Conservation (phyloP, 2,797 vertebrate species). For the Scolopax bukidnonensis region DNA sequence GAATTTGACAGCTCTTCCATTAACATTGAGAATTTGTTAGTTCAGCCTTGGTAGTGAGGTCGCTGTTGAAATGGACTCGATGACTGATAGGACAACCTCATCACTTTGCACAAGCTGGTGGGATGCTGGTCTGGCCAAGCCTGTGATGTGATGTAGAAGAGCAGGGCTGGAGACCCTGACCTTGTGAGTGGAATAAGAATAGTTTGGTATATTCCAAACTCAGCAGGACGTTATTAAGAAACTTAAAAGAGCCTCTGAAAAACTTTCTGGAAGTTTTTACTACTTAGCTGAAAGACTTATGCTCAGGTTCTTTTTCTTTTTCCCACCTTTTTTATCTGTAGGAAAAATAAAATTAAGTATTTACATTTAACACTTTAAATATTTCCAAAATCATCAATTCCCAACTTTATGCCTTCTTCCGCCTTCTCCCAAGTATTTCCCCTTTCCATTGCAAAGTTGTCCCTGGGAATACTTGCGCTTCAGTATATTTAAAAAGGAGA, state of each 20-base stretch:
- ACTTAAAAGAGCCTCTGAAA: neutral
- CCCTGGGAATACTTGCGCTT: neutral
- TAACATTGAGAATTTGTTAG: neutral
- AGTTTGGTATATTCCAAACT: neutral
- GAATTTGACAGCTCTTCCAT: neutral
- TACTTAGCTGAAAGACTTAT: neutral
- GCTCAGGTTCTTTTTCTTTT: neutral
- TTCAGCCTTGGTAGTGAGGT: slow-evolving; percentile 39
- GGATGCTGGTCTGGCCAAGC: neutral
- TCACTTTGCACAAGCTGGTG: neutral
- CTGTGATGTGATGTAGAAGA: neutral
- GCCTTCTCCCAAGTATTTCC: neutral
- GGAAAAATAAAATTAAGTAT: neutral
- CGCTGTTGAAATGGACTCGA: neutral
- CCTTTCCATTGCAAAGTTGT: neutral
- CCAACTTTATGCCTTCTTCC: neutral
- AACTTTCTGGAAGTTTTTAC: neutral
- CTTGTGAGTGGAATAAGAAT: neutral
- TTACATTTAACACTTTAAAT: neutral
- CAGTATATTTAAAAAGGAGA: neutral
- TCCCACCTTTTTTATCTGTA: neutral
- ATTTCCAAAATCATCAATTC: neutral
- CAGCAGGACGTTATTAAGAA: neutral
- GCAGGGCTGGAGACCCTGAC: neutral
- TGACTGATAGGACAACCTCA: neutral